Evolutionary conservation across 2,888 invertebrate species (phyloP), one percentile per base, ranked within the genome.

Genomic region (Maniola hyperantus): DNA sequence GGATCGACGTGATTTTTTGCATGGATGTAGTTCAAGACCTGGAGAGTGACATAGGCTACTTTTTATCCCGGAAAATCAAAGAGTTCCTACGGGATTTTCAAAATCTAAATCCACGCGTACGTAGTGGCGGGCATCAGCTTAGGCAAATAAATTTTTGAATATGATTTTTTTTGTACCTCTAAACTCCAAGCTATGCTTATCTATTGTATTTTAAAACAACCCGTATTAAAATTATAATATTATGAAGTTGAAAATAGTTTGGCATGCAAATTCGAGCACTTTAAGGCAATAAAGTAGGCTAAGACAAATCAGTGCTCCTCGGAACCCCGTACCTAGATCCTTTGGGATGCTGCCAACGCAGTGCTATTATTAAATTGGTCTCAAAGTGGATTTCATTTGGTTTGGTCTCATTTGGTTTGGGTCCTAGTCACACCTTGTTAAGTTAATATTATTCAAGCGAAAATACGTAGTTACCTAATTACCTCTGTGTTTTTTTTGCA

Each of bases 331-430:
- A n/a, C 50, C 50, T 58, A 33, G 15, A 44, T 53, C 46, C 63
- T 36, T 36, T 70, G 70, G 70, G 68, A 33, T 18, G 15, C 36
- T 66, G 68, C 68, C 70, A 70, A 66, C 51, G 51, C n/a, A 36
- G 48, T 46, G 48, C 61, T 61, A 61, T 64, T 70, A 70, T 66
- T 68, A 68, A 67, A 63, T 67, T 44, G 51, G 34, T 59, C 54
- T 68, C 58, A 60, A 60, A 60, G 65, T 46, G 59, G 55, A 54
- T 48, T 51, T 36, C 39, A 51, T 50, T 61, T 42, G 42, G 18
- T 44, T 51, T 4, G 8, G 57, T 57, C n/a, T 42, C 39, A 51
- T 50, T 61, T 42, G 42, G 18, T 44, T 51, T 4, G 8, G 57
- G n/a, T n/a, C 42, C n/a, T 42, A 42, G 39, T 57, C 57, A 57